Percentiles rank a stretch among this genome's conserved stretches.
Evolutionary conservation across 2,888 invertebrate genomes (phyloP).

Genomic region (Brachynemurus nebulosus): DNA sequence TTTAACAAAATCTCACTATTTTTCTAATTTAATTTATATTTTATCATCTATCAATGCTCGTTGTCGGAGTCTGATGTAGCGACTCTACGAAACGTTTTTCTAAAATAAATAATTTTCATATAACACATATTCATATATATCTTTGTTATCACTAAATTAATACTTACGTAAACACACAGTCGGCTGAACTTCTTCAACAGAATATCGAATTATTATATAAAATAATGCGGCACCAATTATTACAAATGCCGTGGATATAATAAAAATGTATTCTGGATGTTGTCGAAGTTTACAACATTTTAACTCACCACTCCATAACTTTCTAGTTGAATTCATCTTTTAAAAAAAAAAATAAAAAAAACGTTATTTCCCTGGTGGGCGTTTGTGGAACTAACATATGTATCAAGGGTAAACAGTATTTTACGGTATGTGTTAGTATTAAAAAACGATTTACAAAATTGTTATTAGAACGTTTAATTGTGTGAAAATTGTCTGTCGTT

Average conservation of each 20-base stretch:
- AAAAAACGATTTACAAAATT: background rate
- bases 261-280: slow-evolving; percentile 41
- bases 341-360: slow-evolving; percentile 21
- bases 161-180: slow-evolving; percentile 29
- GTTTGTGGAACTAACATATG: too few species aligned
- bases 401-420: too few species aligned
- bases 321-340: slow-evolving; percentile 51
- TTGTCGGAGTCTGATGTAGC: slow-evolving; percentile 17
- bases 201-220: slow-evolving; percentile 40
- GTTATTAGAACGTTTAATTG: too few species aligned
- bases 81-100: slow-evolving; percentile 30
- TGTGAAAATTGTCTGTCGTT: too few species aligned
- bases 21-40: background rate
- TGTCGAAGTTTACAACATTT: slow-evolving; percentile 42
- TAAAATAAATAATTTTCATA: slow-evolving; percentile 18
- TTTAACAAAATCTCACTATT: slow-evolving; percentile 1
- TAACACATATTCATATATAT: background rate
- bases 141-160: background rate
- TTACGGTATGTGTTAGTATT: background rate
- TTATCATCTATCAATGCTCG: slow-evolving; percentile 12
- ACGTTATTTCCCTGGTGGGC: background rate
- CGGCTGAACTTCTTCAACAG: slow-evolving; percentile 25
- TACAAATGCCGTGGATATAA: slow-evolving; percentile 38
- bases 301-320: slow-evolving; percentile 42
- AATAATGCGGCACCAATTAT: slow-evolving; percentile 40